Percentiles rank a stretch among this genome's conserved stretches.
These are phyloP conservation scores for Heliconius congener DNA, from an alignment of 1,140 invertebrate genomes.

Conservation along the genomic window DNA sequence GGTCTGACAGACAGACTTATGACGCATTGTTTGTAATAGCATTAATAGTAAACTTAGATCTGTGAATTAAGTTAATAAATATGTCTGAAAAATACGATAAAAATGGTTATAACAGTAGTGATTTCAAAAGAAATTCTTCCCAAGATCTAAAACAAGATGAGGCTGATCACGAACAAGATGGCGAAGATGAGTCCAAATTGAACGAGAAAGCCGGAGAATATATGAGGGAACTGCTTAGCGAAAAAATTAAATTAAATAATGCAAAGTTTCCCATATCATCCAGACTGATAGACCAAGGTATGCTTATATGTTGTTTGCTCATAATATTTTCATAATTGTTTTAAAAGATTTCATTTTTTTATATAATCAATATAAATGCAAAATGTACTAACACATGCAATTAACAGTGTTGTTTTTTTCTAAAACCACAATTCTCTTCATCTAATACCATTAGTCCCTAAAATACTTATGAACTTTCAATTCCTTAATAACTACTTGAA, in stretches of 20 bases:
- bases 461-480: too few relatives aligned
- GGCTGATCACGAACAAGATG: constrained; percentile 73
- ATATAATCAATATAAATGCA: background rate
- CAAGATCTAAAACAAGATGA: constrained; percentile 45
- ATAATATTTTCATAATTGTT: constrained; percentile 12
- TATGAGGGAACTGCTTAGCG: constrained; percentile 87
- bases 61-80: constrained; percentile 24
- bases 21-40: constrained; percentile 11
- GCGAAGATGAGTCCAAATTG: constrained; percentile 75
- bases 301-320: constrained; percentile 16
- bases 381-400: background rate
- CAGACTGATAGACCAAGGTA: constrained; percentile 88
- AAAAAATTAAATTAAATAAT: constrained; percentile 87
- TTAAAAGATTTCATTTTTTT: background rate
- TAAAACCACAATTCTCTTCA: background rate
- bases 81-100: constrained; percentile 69
- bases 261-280: constrained; percentile 86
- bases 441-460: too few relatives aligned
- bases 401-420: background rate
- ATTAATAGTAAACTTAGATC: background rate
- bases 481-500: too few relatives aligned
- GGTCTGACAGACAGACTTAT: background rate
- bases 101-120: constrained; percentile 81
- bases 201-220: constrained; percentile 89
- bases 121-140: constrained; percentile 81